Conservation (phyloP, 2,113 vertebrate genomes). For the Prietella phreatophila region DNA sequence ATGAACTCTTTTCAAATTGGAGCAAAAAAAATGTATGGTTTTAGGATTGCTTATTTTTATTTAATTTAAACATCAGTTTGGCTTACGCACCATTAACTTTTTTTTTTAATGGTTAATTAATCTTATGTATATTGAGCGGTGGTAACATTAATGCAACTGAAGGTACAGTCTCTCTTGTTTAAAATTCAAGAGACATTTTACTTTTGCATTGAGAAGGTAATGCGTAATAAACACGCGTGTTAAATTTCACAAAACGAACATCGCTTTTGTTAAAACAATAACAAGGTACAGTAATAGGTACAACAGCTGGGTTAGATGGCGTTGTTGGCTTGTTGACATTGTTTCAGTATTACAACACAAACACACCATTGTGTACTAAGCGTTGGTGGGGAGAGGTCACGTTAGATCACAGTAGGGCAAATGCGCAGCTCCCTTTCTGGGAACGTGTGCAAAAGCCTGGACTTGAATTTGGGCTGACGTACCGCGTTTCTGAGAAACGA, state of each 20-base stretch:
- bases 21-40: neutral
- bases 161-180: neutral
- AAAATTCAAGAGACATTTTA: neutral
- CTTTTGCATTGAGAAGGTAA: neutral
- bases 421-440: slow-evolving; percentile 15
- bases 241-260: neutral
- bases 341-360: slow-evolving; percentile 6
- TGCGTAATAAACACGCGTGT: neutral
- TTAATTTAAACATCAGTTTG: neutral
- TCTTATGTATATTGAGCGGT: neutral
- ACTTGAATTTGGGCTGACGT: neutral
- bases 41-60: neutral
- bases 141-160: neutral
- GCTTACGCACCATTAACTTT: neutral
- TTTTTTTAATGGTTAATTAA: neutral
- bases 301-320: slow-evolving; percentile 15
- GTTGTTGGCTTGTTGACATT: slow-evolving; percentile 20
- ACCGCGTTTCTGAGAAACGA: slow-evolving; percentile 43
- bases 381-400: slow-evolving; percentile 33
- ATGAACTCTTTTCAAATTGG: neutral
- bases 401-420: slow-evolving; percentile 9
- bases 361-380: slow-evolving; percentile 19
- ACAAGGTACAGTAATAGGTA: neutral
- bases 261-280: neutral
- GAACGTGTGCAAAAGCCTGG: slow-evolving; percentile 23